Percentiles rank a stretch among this genome's conserved stretches.
Conservation (phyloP, 2,113 vertebrate species). For the Tiliqua scincoides region DNA sequence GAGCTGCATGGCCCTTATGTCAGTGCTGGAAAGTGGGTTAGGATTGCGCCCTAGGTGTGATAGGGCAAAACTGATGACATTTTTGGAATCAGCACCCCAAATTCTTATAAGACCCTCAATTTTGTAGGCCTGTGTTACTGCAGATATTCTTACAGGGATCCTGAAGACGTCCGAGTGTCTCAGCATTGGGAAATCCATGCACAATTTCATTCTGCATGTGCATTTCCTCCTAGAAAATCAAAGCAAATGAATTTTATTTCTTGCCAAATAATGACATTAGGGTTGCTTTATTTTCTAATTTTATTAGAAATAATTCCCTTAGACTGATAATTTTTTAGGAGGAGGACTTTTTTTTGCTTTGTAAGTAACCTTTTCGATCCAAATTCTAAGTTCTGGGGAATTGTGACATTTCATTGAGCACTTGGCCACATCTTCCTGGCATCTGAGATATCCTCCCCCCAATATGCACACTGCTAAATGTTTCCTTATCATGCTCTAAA, state of each 20-base stretch:
- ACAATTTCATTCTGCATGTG: background rate
- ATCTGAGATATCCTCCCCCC: constrained; percentile 60
- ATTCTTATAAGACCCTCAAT: too few relatives aligned
- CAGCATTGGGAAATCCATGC: background rate
- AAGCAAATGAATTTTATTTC: too few relatives aligned
- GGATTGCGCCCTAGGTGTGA: too few relatives aligned
- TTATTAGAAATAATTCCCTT: constrained; percentile 32
- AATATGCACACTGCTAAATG: constrained; percentile 65
- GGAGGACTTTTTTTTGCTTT: constrained; percentile 47
- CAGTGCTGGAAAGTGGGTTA: too few relatives aligned
- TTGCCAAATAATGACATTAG: background rate
- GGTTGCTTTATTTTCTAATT: background rate
- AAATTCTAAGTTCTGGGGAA: constrained; percentile 57
- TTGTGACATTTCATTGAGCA: constrained; percentile 58
- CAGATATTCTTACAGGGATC: too few relatives aligned
- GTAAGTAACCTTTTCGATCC: constrained; percentile 43
- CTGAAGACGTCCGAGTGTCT: background rate
- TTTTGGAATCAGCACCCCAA: too few relatives aligned
- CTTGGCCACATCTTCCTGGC: constrained; percentile 51
- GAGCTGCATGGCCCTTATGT: too few relatives aligned
- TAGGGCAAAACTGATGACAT: too few relatives aligned
- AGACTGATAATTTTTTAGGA: constrained; percentile 33
- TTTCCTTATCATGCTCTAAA: constrained; percentile 73
- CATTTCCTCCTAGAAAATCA: background rate
- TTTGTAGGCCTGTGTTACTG: too few relatives aligned